Conservation (phyloP, 2,888 invertebrate species). For the Copidosoma aretas region DNA sequence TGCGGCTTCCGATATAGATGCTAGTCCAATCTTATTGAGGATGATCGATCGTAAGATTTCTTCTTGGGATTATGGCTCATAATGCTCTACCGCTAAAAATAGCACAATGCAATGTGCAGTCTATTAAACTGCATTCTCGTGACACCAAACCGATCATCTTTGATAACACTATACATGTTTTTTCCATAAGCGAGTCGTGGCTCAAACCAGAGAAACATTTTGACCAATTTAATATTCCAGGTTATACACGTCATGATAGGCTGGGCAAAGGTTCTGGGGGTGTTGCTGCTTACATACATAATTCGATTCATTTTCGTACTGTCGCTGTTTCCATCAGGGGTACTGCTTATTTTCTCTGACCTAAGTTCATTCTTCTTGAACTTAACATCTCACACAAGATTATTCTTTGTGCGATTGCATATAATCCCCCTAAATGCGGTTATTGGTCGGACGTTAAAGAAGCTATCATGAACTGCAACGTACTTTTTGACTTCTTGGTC, state of each 20-base stretch:
- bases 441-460: background rate
- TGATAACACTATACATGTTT: background rate
- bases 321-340: background rate
- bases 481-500: background rate
- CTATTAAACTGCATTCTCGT: background rate
- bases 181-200: background rate
- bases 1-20: too few species aligned
- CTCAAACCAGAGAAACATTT: background rate
- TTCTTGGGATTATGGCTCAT: too few species aligned
- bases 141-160: background rate
- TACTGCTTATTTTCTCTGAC: background rate
- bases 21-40: too few species aligned
- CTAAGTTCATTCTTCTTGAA: background rate
- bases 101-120: background rate
- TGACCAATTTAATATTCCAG: background rate
- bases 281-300: background rate
- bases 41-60: too few species aligned
- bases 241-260: background rate
- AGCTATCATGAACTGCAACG: background rate
- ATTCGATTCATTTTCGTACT: background rate
- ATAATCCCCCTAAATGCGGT: slow-evolving; percentile 1
- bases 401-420: background rate
- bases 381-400: too few species aligned
- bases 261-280: background rate
- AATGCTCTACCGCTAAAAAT: too few species aligned